Conservation (phyloP, 2,888 invertebrate species). For the Listrodromus nycthemerus region DNA sequence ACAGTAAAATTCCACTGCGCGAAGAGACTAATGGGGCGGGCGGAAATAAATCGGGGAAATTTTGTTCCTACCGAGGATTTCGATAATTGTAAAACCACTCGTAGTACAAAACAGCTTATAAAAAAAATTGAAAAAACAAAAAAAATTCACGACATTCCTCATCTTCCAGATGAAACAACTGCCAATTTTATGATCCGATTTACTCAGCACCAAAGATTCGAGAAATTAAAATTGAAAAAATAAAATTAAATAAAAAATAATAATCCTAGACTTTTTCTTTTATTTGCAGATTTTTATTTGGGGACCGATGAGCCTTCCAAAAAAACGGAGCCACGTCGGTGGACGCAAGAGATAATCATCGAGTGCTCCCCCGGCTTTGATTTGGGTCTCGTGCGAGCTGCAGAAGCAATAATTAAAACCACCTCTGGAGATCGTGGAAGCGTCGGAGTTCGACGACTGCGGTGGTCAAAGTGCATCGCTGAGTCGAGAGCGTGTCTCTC, state of each 20-base stretch:
- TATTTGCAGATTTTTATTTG: not conserved
- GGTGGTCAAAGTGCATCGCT: slow-evolving; percentile 45
- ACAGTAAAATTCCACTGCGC: not conserved
- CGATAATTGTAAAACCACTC: no score
- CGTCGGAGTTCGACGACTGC: slow-evolving; percentile 38
- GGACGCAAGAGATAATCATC: slow-evolving; percentile 49
- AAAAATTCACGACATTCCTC: no score
- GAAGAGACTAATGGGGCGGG: not conserved
- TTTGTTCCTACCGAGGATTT: not conserved
- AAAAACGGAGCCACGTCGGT: slow-evolving; percentile 26
- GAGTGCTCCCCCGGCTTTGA: slow-evolving; percentile 24
- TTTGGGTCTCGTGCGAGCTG: slow-evolving; percentile 20
- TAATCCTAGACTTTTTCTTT: not conserved
- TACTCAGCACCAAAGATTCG: no score
- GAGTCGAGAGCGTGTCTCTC: not conserved
- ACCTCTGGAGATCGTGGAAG: not conserved
- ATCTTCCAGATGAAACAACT: no score
- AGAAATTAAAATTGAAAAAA: no score
- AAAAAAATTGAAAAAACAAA: no score
- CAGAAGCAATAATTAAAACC: slow-evolving; percentile 12
- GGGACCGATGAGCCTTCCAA: not conserved
- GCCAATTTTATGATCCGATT: no score
- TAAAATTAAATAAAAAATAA: not conserved
- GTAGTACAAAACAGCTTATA: no score
- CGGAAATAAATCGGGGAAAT: slow-evolving; percentile 2